phyloP scores from a whole-genome alignment of 1,140 invertebrate genomes.

The Hesperophylax magnus region DNA sequence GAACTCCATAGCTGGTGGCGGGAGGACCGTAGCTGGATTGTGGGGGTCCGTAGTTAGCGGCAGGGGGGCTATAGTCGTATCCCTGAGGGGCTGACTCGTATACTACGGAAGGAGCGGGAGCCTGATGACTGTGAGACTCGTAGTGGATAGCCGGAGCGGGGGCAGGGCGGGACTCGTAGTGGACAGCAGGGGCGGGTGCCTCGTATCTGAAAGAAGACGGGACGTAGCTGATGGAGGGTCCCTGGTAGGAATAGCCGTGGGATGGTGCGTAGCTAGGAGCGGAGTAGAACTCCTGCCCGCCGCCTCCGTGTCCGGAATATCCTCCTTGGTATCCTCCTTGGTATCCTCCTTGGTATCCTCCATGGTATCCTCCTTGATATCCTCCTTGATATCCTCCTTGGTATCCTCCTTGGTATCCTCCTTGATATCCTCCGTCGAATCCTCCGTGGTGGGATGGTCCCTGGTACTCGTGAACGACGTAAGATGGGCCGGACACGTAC shows the following conservation, averaged over 20 bases:
- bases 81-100: background rate
- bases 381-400: too few relatives aligned
- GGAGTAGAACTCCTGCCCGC: background rate
- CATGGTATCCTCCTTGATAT: too few relatives aligned
- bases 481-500: background rate
- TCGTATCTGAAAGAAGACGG: background rate
- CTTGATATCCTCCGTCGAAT: background rate
- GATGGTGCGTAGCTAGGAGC: background rate
- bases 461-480: background rate
- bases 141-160: too few relatives aligned
- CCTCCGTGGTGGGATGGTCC: too few relatives aligned
- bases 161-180: background rate
- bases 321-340: background rate
- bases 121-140: too few relatives aligned
- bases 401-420: background rate
- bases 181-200: conserved; percentile 1
- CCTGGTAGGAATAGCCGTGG: background rate
- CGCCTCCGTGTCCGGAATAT: background rate
- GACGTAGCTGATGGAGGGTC: background rate
- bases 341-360: too few relatives aligned
- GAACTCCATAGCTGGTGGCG: conserved; percentile 11
- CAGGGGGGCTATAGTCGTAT: conserved; percentile 10
- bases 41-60: background rate
- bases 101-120: background rate
- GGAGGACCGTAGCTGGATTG: conserved; percentile 5